These are phyloP conservation scores for Corbicula japonica DNA, from an alignment of 2,888 invertebrate genomes.

Conservation along the genomic window DNA sequence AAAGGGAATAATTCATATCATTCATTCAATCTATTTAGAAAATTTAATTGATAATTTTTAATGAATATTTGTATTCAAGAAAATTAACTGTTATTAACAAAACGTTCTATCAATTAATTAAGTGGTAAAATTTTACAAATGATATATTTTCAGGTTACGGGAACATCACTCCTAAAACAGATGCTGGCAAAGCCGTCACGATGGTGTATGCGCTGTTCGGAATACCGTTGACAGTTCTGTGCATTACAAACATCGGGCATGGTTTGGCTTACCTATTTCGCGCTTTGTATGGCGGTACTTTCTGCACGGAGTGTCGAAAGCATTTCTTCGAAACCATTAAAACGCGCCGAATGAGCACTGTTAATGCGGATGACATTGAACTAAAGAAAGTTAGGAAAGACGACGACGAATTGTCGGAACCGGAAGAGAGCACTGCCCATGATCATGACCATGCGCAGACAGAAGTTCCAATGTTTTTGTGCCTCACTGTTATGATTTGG, in stretches of 20 bases:
- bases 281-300: slow-evolving; percentile 89
- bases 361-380: slow-evolving; percentile 40
- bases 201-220: slow-evolving; percentile 82
- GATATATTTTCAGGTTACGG: slow-evolving; percentile 83
- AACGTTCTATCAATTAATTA: too few relatives aligned
- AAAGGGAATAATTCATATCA: not conserved
- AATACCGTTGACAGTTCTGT: slow-evolving; percentile 89
- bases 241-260: slow-evolving; percentile 97
- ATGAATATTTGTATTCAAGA: not conserved
- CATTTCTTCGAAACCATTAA: slow-evolving; percentile 40
- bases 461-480: slow-evolving; percentile 94
- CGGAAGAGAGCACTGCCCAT: not conserved
- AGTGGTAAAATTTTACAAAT: too few relatives aligned
- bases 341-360: slow-evolving; percentile 15
- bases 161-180: slow-evolving; percentile 80
- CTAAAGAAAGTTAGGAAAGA: slow-evolving; percentile 30
- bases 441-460: slow-evolving; percentile 35
- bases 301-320: slow-evolving; percentile 60
- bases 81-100: not conserved
- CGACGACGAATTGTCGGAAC: not conserved
- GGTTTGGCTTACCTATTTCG: slow-evolving; percentile 96
- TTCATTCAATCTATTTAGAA: not conserved
- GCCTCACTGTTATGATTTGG: slow-evolving; percentile 95
- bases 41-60: not conserved
- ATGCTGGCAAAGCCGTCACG: slow-evolving; percentile 75